phyloP scores from a whole-genome alignment of 2,113 vertebrate species.

The Myotis davidii region DNA sequence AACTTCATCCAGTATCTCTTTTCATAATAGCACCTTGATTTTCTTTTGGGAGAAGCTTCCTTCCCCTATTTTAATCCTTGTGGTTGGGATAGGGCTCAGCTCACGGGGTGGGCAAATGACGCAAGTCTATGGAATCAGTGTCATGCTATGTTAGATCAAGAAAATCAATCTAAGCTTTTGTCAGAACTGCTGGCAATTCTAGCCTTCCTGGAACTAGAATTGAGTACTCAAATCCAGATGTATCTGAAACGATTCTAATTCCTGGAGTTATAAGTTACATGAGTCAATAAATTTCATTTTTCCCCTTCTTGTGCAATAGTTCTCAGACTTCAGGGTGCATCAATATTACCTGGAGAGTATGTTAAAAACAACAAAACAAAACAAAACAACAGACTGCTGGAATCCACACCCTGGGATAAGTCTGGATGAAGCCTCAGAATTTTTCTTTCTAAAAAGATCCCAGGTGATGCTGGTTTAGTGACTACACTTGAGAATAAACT shows the following conservation, averaged over 20 bases:
- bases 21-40: not conserved
- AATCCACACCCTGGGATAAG: not conserved
- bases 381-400: not conserved
- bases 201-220: not conserved
- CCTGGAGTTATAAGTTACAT: not conserved
- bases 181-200: conserved; percentile 14
- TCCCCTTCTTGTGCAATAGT: not conserved
- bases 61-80: not conserved
- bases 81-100: not conserved
- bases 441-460: not conserved
- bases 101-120: not conserved
- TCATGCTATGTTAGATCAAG: not conserved
- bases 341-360: not conserved
- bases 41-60: not conserved
- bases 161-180: not conserved
- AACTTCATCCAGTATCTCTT: not conserved
- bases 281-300: not conserved
- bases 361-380: not conserved
- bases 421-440: not conserved
- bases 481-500: not conserved
- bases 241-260: conserved; percentile 12
- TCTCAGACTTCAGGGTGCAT: not conserved
- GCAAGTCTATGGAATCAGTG: not conserved
- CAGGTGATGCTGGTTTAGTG: not conserved
- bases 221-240: not conserved